Evolutionary conservation across 2,113 vertebrate genomes (phyloP).

Genomic region (Gallinago undulata): DNA sequence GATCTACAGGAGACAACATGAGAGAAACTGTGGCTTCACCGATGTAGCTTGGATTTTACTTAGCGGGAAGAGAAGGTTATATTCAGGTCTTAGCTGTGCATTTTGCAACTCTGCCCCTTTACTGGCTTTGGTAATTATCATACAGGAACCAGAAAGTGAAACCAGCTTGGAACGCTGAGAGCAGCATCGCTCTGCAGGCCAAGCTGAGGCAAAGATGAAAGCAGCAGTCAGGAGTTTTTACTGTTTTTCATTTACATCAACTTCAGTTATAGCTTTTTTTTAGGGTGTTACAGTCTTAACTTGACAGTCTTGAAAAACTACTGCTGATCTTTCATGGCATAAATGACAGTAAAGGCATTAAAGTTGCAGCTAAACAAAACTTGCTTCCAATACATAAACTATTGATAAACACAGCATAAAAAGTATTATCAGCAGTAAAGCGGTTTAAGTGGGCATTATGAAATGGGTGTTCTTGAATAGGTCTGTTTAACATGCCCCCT

Average conservation of each 20-base stretch:
- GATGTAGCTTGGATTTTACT: neutral
- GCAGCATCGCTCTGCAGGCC: neutral
- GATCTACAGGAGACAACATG: neutral
- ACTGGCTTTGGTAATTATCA: neutral
- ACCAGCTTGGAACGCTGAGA: neutral
- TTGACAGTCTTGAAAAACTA: neutral
- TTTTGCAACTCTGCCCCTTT: neutral
- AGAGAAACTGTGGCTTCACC: neutral
- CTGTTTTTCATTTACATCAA: neutral
- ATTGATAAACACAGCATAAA: neutral
- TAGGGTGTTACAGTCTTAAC: neutral
- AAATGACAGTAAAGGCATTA: neutral
- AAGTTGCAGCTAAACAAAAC: neutral
- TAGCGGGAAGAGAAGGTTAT: neutral
- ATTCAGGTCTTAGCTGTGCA: neutral
- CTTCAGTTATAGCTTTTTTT: neutral
- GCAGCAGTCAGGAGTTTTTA: neutral
- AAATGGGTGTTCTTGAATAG: too few relatives aligned
- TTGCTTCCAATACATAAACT: neutral
- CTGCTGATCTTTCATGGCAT: neutral
- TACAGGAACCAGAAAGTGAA: constrained; percentile 19
- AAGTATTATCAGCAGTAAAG: neutral
- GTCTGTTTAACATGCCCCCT: too few relatives aligned
- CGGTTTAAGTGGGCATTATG: neutral
- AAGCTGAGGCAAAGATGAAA: neutral